A percentile compares a stretch with the other conserved stretches of the same genome.
These are phyloP conservation scores for Meandrusa payeni DNA, from an alignment of 2,888 invertebrate genomes.

Conservation along the genomic window DNA sequence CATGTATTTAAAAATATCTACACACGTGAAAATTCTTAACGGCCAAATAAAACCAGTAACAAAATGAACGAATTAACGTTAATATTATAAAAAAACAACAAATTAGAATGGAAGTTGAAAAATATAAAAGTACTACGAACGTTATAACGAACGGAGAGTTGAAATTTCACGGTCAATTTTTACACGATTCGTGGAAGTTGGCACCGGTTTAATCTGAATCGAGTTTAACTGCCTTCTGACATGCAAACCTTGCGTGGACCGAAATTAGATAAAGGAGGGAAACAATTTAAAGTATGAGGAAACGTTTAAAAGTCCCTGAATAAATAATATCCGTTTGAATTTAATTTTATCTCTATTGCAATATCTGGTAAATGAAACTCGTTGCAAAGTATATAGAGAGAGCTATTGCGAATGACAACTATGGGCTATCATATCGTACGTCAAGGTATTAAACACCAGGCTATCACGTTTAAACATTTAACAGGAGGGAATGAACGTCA, in stretches of 20 bases:
- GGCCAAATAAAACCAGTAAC: conserved; percentile 1
- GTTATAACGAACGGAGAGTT: conserved; percentile 58
- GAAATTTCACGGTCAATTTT: conserved; percentile 78
- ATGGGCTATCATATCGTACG: no score
- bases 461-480: no score
- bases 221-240: conserved; percentile 56
- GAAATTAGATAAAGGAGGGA: conserved; percentile 53
- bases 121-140: conserved; percentile 44
- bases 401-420: no score
- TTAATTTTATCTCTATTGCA: background rate
- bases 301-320: conserved; percentile 42
- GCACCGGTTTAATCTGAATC: conserved; percentile 73
- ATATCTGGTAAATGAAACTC: background rate
- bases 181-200: conserved; percentile 71
- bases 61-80: background rate
- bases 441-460: no score
- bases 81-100: conserved; percentile 10
- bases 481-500: no score
- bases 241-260: conserved; percentile 49
- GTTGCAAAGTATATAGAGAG: no score
- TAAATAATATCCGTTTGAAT: conserved; percentile 26
- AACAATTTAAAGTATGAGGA: conserved; percentile 44
- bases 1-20: no score
- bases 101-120: conserved; percentile 39
- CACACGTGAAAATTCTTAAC: background rate